phyloP scores from a whole-genome alignment of 2,113 vertebrate genomes.

The Galbula dea region DNA sequence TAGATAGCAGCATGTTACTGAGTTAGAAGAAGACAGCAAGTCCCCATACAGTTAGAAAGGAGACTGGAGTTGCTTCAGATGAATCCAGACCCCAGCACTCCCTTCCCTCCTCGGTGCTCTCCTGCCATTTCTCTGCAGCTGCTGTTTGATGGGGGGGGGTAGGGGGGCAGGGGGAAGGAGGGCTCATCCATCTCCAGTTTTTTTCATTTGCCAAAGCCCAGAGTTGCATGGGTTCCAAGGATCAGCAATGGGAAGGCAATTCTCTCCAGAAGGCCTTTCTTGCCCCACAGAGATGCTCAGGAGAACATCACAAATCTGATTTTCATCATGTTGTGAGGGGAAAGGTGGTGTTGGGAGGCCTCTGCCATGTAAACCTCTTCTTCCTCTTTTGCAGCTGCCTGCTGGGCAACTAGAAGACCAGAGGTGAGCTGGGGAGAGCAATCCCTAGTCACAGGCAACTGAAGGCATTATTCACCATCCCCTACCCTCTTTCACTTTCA shows the following conservation, averaged over 20 bases:
- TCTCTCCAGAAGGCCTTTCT: neutral
- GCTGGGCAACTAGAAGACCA: neutral
- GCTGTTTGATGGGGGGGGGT: neutral
- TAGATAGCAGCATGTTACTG: constrained; percentile 40
- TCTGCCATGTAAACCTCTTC: neutral
- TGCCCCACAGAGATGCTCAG: neutral
- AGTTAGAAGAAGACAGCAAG: constrained; percentile 25
- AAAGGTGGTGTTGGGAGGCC: neutral
- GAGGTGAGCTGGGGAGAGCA: neutral
- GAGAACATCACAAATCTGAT: neutral
- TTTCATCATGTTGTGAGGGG: neutral
- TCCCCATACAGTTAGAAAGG: neutral
- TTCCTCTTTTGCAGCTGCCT: neutral
- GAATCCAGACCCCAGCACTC: neutral
- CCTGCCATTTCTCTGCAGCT: neutral
- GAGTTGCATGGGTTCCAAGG: fast-evolving
- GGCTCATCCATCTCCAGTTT: neutral
- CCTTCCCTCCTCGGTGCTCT: neutral
- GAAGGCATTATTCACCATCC: neutral
- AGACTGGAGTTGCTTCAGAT: neutral
- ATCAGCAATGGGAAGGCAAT: fast-evolving
- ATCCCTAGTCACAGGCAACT: neutral
- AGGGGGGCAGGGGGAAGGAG: neutral
- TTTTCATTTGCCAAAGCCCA: neutral
- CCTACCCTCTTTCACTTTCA: no score